Percentiles rank a stretch among this genome's conserved stretches.
Conservation (phyloP, 2,113 vertebrate genomes). For the Myocastor coypus region DNA sequence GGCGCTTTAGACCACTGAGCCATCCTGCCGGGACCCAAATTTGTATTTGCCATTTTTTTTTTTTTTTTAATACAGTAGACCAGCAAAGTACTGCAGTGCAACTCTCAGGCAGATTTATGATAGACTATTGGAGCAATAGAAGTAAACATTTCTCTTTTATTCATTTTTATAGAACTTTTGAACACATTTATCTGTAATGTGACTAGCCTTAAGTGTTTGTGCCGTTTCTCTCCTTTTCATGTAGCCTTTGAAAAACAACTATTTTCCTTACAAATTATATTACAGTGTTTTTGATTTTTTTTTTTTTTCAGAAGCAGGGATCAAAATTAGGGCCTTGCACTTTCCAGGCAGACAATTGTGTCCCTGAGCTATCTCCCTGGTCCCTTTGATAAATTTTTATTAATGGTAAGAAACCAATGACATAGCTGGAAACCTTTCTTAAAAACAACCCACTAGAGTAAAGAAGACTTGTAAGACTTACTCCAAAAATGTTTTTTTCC, state of each 20-base stretch:
- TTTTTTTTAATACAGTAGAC: conserved; percentile 84
- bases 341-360: no score
- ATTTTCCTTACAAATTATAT: conserved; percentile 72
- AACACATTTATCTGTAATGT: conserved; percentile 81
- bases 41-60: no score
- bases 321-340: no score
- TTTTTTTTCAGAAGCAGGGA: no score
- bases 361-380: no score
- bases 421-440: conserved; percentile 47
- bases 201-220: conserved; percentile 79
- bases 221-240: conserved; percentile 61
- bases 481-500: no score
- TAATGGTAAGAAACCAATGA: conserved; percentile 61
- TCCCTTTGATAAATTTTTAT: conserved; percentile 72
- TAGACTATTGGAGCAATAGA: conserved; percentile 71
- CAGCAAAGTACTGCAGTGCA: conserved; percentile 76
- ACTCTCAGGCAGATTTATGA: conserved; percentile 68
- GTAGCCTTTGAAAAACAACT: conserved; percentile 70
- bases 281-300: conserved; percentile 58
- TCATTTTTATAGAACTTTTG: conserved; percentile 87
- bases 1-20: no score
- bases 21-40: no score
- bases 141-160: conserved; percentile 79
- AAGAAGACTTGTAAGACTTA: conserved; percentile 63
- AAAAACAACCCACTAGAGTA: conserved; percentile 52